A percentile compares a stretch with the other conserved stretches of the same genome.
Evolutionary conservation across 2,888 invertebrate species (phyloP).

Genomic region (Ophion costatus): DNA sequence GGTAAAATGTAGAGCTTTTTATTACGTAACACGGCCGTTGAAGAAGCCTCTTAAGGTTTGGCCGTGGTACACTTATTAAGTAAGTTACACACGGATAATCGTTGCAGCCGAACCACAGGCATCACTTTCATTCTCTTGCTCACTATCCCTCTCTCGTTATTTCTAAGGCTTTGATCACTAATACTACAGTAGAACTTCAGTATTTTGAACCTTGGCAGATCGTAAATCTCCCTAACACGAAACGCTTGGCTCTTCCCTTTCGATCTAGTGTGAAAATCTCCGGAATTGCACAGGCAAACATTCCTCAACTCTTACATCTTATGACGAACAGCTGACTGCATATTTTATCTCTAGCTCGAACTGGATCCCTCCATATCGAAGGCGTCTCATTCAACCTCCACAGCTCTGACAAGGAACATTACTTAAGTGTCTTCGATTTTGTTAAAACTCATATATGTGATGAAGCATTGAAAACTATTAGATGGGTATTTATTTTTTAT

Average conservation of each 20-base stretch:
- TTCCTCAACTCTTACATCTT: too few species aligned
- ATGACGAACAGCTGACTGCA: too few species aligned
- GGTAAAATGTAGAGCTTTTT: background rate
- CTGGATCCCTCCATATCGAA: too few species aligned
- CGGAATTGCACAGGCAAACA: too few species aligned
- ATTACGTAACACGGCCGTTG: conserved; percentile 68
- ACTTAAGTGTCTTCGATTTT: too few species aligned
- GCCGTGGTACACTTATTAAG: conserved; percentile 78
- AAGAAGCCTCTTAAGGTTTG: conserved; percentile 76
- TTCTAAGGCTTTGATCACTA: conserved; percentile 74
- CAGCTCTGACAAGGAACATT: too few species aligned
- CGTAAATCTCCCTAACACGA: background rate
- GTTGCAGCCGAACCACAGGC: conserved; percentile 65
- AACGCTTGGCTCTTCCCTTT: background rate
- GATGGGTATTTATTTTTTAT: too few species aligned
- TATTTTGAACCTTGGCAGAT: background rate
- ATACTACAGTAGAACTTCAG: conserved; percentile 19
- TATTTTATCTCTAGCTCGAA: too few species aligned
- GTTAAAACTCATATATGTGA: too few species aligned
- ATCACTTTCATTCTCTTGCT: conserved; percentile 25
- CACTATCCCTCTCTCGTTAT: background rate
- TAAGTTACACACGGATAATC: conserved; percentile 73
- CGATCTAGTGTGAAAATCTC: too few species aligned
- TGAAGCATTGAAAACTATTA: too few species aligned
- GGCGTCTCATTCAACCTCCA: too few species aligned